Conservation (phyloP, 2,797 vertebrate genomes). For the Neostethus bicornis region DNA sequence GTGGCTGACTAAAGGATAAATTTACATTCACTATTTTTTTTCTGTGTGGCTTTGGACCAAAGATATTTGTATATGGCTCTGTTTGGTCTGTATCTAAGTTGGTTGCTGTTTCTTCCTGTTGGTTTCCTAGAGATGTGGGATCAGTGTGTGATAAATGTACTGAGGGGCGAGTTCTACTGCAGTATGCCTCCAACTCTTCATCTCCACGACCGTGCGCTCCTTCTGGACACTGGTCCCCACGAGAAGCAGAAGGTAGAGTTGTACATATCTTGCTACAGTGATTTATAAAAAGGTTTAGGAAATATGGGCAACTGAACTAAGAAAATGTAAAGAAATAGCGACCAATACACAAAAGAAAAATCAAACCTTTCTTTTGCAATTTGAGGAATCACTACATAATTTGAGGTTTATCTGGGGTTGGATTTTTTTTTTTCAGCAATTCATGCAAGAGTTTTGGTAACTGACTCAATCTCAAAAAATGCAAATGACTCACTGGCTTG, state of each 20-base stretch:
- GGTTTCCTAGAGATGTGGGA: slow-evolving; percentile 99
- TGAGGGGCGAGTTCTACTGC: slow-evolving; percentile 90
- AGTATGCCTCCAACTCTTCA: slow-evolving; percentile 93
- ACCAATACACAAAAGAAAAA: slow-evolving; percentile 23
- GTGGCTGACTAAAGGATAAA: neutral
- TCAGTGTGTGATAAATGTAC: slow-evolving; percentile 94
- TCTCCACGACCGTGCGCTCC: slow-evolving; percentile 93
- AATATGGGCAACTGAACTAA: no score
- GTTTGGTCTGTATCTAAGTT: slow-evolving; percentile 81
- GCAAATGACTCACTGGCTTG: slow-evolving; percentile 64
- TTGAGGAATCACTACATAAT: slow-evolving; percentile 22
- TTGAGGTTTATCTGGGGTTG: slow-evolving; percentile 38
- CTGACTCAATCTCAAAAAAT: slow-evolving; percentile 64
- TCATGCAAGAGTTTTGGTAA: slow-evolving; percentile 32
- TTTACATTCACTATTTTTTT: neutral
- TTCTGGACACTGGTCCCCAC: slow-evolving; percentile 97
- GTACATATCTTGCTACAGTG: slow-evolving; percentile 19
- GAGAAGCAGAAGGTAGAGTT: slow-evolving; percentile 96
- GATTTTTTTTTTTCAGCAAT: slow-evolving; percentile 40
- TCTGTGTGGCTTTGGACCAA: neutral
- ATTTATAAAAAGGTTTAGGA: neutral
- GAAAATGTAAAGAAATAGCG: no score
- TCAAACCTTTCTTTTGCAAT: slow-evolving; percentile 16
- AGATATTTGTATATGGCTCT: neutral
- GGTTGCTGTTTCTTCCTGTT: slow-evolving; percentile 84